Evolutionary conservation across 2,113 vertebrate genomes (phyloP).

Genomic region (Elanus axillaris): DNA sequence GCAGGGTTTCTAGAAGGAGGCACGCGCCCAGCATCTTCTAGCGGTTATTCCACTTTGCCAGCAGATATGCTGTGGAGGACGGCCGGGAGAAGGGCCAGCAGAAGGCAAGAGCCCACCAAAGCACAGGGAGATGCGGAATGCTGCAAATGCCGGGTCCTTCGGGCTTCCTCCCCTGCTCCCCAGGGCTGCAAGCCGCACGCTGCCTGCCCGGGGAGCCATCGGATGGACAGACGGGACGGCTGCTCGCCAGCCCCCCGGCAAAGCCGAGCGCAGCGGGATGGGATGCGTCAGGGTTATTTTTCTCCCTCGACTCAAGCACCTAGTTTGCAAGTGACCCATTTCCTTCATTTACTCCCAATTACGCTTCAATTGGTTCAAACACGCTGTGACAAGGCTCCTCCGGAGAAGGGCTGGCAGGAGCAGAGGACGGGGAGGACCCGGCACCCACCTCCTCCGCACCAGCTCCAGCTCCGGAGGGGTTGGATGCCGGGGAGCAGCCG

Average conservation of each 20-base stretch:
- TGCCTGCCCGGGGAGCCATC: background rate
- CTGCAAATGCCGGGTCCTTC: fast-evolving
- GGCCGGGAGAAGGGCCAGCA: background rate
- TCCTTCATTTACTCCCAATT: background rate
- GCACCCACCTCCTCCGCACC: background rate
- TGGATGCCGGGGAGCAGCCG: fast-evolving
- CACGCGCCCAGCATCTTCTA: background rate
- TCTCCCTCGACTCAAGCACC: background rate
- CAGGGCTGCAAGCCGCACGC: background rate
- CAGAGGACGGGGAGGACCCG: background rate
- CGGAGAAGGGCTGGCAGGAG: background rate
- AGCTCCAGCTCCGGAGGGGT: background rate
- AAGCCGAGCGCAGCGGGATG: background rate
- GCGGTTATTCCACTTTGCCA: background rate
- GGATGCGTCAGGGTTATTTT: background rate
- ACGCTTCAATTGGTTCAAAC: background rate
- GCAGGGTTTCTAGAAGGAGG: background rate
- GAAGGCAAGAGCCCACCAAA: background rate
- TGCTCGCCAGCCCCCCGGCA: background rate
- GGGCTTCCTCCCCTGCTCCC: background rate
- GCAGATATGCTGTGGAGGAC: fast-evolving
- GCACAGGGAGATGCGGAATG: background rate
- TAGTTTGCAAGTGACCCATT: background rate
- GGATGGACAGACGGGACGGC: fast-evolving
- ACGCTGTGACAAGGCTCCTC: background rate